These are phyloP conservation scores for Tachysurus vachellii DNA, from an alignment of 2,113 vertebrate species.

Conservation along the genomic window DNA sequence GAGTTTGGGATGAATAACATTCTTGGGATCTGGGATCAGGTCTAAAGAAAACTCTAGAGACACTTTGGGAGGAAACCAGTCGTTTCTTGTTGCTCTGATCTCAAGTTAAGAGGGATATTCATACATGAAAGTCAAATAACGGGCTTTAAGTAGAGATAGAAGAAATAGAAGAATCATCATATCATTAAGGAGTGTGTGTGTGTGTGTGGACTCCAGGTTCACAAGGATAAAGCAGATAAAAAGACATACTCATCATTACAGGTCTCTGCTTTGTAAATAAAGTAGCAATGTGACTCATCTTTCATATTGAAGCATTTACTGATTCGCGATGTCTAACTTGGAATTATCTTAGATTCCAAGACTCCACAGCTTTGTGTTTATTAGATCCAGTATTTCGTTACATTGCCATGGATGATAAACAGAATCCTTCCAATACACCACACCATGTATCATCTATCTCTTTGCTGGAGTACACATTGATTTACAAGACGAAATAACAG, in stretches of 20 bases:
- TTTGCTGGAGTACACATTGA: neutral
- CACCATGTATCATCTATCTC: neutral
- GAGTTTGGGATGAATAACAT: constrained; percentile 34
- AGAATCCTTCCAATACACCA: neutral
- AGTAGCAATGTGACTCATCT: neutral
- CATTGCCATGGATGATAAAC: constrained; percentile 12
- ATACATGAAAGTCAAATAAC: neutral
- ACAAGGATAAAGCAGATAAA: neutral
- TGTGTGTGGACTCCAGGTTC: neutral
- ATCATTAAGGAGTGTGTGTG: neutral
- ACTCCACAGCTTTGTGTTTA: neutral
- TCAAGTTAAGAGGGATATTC: constrained; percentile 26
- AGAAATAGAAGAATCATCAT: too few species aligned
- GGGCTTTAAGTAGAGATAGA: neutral
- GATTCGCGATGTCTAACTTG: neutral
- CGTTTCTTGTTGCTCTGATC: neutral
- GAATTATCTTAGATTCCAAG: neutral
- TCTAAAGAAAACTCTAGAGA: constrained; percentile 31
- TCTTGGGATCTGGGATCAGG: constrained; percentile 33
- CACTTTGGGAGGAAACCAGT: constrained; percentile 2
- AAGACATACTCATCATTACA: neutral
- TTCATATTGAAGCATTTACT: neutral
- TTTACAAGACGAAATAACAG: constrained; percentile 5
- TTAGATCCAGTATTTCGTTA: neutral
- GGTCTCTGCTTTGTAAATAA: neutral